Evolutionary conservation across 2,113 vertebrate genomes (phyloP).

Genomic region (Protomyctophum bolini): DNA sequence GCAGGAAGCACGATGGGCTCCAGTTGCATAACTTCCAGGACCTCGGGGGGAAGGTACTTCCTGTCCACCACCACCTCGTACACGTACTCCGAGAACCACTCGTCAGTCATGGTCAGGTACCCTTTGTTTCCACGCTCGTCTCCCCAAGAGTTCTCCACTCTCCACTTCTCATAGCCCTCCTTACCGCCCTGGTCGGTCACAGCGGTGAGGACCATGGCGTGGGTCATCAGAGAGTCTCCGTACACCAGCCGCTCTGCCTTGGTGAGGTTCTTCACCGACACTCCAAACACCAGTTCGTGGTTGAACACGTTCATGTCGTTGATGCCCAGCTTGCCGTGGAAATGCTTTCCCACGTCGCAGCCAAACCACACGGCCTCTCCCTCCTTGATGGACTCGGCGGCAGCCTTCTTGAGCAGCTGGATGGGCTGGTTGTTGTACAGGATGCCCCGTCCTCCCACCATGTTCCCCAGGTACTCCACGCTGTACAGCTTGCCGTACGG

Average conservation of each 20-base stretch:
- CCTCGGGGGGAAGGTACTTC: conserved; percentile 83
- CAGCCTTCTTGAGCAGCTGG: conserved; percentile 88
- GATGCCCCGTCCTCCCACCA: conserved; percentile 88
- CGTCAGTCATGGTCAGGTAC: conserved; percentile 97
- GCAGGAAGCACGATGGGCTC: conserved; percentile 90
- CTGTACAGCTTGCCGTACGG: conserved; percentile 90
- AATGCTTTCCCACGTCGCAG: conserved; percentile 95
- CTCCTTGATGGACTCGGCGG: conserved; percentile 91
- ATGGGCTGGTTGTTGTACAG: conserved; percentile 96
- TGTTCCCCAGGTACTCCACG: conserved; percentile 93
- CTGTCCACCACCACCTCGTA: conserved; percentile 97
- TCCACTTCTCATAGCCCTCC: conserved; percentile 90
- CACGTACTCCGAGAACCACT: conserved; percentile 97
- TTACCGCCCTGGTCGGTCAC: conserved; percentile 92
- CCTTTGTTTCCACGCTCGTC: conserved; percentile 98
- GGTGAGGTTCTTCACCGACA: conserved; percentile 93
- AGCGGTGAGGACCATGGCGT: conserved; percentile 97
- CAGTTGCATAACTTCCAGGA: conserved; percentile 89
- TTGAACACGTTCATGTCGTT: conserved; percentile 97
- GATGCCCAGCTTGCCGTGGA: conserved; percentile 95
- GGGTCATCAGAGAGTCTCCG: conserved; percentile 96
- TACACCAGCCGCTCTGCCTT: conserved; percentile 92
- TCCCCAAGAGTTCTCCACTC: conserved; percentile 98
- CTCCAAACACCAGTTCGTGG: conserved; percentile 93
- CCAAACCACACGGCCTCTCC: conserved; percentile 99